phyloP scores from a whole-genome alignment of 92 coral and sea anemone species.

The Porites evermanni region DNA sequence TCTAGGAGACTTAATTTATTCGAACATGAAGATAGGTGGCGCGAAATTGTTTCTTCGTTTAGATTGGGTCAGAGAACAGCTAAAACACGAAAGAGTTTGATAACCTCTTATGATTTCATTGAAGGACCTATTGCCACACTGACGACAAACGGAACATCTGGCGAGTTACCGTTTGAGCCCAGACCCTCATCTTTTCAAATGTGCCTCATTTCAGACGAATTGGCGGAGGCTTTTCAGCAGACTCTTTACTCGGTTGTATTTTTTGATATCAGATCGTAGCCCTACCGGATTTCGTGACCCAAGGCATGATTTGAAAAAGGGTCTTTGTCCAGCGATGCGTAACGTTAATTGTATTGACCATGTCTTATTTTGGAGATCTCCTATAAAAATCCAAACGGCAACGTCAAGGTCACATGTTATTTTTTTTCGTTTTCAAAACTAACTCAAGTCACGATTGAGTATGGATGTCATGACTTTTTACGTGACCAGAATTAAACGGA shows the following conservation, averaged over 20 bases:
- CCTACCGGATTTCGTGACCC: too few relatives aligned
- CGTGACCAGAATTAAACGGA: too few relatives aligned
- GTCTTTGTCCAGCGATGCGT: too few relatives aligned
- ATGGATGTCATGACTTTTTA: too few relatives aligned
- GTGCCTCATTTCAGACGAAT: conserved; percentile 68
- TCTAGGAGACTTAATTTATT: conserved; percentile 28
- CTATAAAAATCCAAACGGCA: too few relatives aligned
- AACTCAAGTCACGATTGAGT: too few relatives aligned
- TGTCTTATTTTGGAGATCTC: too few relatives aligned
- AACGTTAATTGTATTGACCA: too few relatives aligned
- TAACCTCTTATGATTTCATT: conserved; percentile 44
- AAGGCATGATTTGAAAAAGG: too few relatives aligned
- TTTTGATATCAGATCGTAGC: neutral
- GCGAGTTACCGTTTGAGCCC: conserved; percentile 17
- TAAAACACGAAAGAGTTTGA: conserved; percentile 55
- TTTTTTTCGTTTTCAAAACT: too few relatives aligned
- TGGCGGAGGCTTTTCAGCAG: conserved; percentile 41
- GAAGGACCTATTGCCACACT: conserved; percentile 62
- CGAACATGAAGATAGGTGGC: conserved; percentile 48
- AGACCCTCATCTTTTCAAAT: conserved; percentile 58
- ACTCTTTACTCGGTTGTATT: conserved; percentile 24
- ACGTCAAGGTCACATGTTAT: too few relatives aligned
- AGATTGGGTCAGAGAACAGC: conserved; percentile 55
- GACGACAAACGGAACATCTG: neutral
- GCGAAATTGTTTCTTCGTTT: conserved; percentile 50